Base-by-base conservation (phyloP, 2,888 invertebrate species). In the Ornithoptera alexandrae region DNA sequence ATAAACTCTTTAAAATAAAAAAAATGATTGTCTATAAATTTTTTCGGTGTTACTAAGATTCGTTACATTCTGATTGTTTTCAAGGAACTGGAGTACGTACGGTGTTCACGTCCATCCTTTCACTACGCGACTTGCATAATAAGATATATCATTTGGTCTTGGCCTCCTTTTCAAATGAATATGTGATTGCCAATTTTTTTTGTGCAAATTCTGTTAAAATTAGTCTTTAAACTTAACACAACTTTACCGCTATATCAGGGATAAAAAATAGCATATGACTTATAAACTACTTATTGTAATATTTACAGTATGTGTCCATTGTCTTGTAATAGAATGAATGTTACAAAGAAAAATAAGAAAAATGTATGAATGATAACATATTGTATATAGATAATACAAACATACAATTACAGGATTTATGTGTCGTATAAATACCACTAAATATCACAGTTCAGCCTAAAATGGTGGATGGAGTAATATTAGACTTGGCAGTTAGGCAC, bases 401-500 rank as follows among this genome's bases (percentile, higher is more conserved):
- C 30, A 30, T 30, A 30, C 30, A 30, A 30, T 30, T 30, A 30
- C 30, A 30, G 30, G 30, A 30, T 30, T 30, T 42, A 42, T 42
- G 12, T 46, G 46, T 15, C 15, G 15, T 46, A 42, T 30, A 50
- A 30, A 39, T 67, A 63, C 10, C 66, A 63, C 50, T 66, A 84
- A 86, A 88, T 80, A 81, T 81, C 84, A 85, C 69, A 86, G 88
- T 84, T 88, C 87, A 81, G 79, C 81, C 80, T 74, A 85, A 87
- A 89, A 86, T 83, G 83, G 83, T 74, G 74, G 76, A 74, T 74
- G 81, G 77, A 77, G 80, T 83, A 86, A 85, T 87, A 87, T 83
- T 79, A 80, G 77, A 81, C 81, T 87, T 88, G 88, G 89, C 90
- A 89, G 72, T 75, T 74, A 65, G 72, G 71, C 73, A 69, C 80